Evolutionary conservation across 2,888 invertebrate genomes (phyloP).

Genomic region (Choreutis nemorana): DNA sequence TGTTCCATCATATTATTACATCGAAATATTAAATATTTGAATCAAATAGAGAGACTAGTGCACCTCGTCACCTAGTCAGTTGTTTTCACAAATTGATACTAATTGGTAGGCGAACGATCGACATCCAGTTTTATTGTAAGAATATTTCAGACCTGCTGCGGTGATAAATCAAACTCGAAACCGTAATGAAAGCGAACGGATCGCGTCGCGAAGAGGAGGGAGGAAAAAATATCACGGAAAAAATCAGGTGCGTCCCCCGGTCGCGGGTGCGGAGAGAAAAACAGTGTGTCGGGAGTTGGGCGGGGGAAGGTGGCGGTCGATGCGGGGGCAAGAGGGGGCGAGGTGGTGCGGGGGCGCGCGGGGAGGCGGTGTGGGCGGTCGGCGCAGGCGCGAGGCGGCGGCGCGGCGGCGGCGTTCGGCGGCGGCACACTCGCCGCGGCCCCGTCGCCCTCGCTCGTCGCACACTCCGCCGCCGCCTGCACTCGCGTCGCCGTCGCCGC

Average conservation of each 20-base stretch:
- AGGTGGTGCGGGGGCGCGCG: conserved; percentile 42
- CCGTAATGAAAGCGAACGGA: conserved; percentile 68
- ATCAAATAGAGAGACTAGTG: no score
- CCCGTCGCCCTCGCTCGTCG: conserved; percentile 27
- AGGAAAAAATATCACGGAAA: conserved; percentile 67
- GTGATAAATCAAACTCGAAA: conserved; percentile 68
- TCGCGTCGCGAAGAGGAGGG: conserved; percentile 64
- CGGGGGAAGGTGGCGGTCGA: conserved; percentile 21
- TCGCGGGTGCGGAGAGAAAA: conserved; percentile 60
- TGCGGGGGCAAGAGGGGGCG: conserved; percentile 21
- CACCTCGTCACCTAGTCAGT: no score
- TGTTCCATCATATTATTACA: no score
- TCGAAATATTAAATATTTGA: no score
- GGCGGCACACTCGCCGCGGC: conserved; percentile 31
- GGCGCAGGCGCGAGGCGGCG: conserved; percentile 24
- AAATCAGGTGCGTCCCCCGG: conserved; percentile 66
- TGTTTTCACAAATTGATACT: conserved; percentile 52
- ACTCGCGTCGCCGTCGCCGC: conserved; percentile 39
- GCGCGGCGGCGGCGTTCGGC: conserved; percentile 16
- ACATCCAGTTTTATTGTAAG: conserved; percentile 55
- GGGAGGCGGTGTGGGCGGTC: conserved; percentile 31
- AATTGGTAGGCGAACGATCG: conserved; percentile 60
- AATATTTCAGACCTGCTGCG: conserved; percentile 60
- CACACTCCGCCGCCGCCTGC: conserved; percentile 47
- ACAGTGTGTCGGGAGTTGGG: conserved; percentile 39